phyloP scores from a whole-genome alignment of 2,113 vertebrate genomes.

The Furnarius figulus region DNA sequence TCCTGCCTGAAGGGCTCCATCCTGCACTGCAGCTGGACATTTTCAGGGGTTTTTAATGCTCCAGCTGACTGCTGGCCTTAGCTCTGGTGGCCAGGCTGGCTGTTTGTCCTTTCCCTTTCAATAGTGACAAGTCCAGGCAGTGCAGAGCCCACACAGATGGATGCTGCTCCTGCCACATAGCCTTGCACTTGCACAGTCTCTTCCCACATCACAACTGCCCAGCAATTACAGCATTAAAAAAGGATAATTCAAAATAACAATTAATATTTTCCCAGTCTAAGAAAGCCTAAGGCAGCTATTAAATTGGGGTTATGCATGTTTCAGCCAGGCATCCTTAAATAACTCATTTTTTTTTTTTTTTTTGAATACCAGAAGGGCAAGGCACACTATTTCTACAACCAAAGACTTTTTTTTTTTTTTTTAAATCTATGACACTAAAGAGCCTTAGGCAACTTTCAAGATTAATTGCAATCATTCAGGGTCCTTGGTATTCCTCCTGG shows the following conservation, averaged over 20 bases:
- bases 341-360: not conserved
- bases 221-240: not conserved
- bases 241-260: not conserved
- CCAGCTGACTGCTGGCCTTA: not conserved
- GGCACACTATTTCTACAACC: not conserved
- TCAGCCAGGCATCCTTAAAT: not conserved
- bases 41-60: not conserved
- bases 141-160: not conserved
- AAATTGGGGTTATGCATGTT: not conserved
- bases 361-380: not conserved
- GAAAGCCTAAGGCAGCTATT: not conserved
- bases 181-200: not conserved
- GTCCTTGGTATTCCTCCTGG: not conserved
- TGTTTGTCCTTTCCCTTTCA: not conserved
- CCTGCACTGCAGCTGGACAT: not conserved
- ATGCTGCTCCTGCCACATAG: not conserved
- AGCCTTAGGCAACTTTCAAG: constrained; percentile 21
- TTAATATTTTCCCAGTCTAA: not conserved
- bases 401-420: not conserved
- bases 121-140: not conserved
- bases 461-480: not conserved
- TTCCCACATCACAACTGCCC: not conserved
- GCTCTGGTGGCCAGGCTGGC: not conserved
- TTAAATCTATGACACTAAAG: not conserved
- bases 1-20: not conserved